Conservation (phyloP, 2,113 vertebrate genomes). For the Poeciliopsis prolifica region DNA sequence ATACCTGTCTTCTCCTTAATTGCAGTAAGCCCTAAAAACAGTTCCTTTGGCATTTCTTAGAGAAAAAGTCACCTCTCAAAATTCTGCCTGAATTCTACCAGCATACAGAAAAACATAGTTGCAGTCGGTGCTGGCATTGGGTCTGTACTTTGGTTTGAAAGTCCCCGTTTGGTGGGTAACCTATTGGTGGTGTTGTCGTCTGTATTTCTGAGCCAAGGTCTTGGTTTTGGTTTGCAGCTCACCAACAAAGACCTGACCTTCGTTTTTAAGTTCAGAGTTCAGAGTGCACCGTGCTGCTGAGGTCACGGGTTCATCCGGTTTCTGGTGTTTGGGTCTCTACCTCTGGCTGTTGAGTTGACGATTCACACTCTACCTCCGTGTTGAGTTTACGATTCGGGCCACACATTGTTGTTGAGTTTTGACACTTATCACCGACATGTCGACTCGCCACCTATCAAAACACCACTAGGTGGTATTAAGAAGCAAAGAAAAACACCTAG, state of each 20-base stretch:
- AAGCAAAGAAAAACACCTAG: too few species aligned
- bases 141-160: background rate
- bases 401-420: background rate
- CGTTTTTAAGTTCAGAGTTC: background rate
- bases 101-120: background rate
- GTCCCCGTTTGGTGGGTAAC: background rate
- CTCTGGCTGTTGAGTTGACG: background rate
- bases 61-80: background rate
- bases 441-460: too few species aligned
- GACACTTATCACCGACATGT: too few species aligned
- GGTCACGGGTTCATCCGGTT: background rate
- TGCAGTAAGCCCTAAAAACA: background rate
- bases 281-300: background rate
- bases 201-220: background rate
- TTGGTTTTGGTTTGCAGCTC: background rate
- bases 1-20: background rate
- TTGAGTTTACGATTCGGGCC: background rate
- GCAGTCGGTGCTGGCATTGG: background rate
- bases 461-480: too few species aligned
- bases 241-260: background rate
- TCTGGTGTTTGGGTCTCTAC: background rate
- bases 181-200: background rate
- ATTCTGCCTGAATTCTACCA: background rate
- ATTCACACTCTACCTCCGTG: background rate
- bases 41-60: background rate